These are phyloP conservation scores for Venustaconcha ellipsiformis DNA, from an alignment of 1,140 invertebrate species.

Conservation along the genomic window DNA sequence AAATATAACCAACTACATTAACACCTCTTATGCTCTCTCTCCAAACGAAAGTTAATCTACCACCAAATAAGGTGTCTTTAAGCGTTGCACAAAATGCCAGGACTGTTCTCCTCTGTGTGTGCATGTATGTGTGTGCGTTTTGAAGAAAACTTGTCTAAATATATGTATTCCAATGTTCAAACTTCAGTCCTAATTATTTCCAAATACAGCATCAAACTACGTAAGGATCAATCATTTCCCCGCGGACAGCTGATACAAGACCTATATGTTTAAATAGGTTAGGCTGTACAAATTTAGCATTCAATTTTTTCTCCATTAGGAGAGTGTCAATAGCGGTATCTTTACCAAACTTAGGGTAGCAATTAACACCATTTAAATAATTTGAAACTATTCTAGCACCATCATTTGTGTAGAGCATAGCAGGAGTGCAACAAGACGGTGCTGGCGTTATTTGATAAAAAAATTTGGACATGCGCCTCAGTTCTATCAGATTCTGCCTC, in stretches of 20 bases:
- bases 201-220: neutral
- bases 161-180: no score
- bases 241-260: neutral
- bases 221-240: conserved; percentile 2
- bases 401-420: conserved; percentile 11
- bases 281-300: conserved; percentile 3
- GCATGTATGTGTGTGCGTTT: no score
- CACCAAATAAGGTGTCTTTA: no score
- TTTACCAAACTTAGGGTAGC: conserved; percentile 8
- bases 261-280: conserved; percentile 14
- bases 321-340: conserved; percentile 5
- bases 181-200: no score
- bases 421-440: conserved; percentile 10
- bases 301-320: neutral
- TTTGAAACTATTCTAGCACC: neutral
- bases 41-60: no score
- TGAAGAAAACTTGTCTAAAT: no score
- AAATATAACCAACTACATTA: no score
- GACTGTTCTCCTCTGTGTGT: no score
- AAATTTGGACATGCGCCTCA: conserved; percentile 1
- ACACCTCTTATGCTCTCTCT: no score
- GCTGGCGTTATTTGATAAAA: conserved; percentile 12
- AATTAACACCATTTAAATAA: conserved; percentile 2
- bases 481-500: conserved; percentile 4
- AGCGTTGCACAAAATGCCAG: no score